phyloP scores from a whole-genome alignment of 2,113 vertebrate genomes.

The Seriola quinqueradiata region DNA sequence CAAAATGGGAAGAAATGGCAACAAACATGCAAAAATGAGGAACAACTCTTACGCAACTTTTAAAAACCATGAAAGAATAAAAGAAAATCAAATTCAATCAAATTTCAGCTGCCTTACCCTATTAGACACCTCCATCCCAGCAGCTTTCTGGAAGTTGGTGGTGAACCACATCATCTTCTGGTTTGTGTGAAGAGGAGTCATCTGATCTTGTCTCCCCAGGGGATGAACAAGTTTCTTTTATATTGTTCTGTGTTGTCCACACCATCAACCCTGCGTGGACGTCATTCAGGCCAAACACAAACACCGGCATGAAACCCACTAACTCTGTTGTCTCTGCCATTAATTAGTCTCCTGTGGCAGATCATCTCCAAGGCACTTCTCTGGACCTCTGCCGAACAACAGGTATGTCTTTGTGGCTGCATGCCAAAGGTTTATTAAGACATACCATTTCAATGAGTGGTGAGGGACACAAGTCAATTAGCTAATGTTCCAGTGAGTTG shows the following conservation, averaged over 20 bases:
- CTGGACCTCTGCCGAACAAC: slow-evolving; percentile 31
- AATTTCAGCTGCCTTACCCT: slow-evolving; percentile 57
- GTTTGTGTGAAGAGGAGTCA: slow-evolving; percentile 10
- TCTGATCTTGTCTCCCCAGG: slow-evolving; percentile 15
- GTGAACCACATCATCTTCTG: slow-evolving; percentile 60
- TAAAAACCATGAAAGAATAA: not conserved
- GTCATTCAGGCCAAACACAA: slow-evolving; percentile 49
- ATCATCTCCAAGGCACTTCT: slow-evolving; percentile 70
- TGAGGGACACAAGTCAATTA: slow-evolving; percentile 56
- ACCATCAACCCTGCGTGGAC: slow-evolving; percentile 12
- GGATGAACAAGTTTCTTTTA: slow-evolving; percentile 52
- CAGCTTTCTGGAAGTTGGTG: slow-evolving; percentile 40
- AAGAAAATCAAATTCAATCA: not conserved
- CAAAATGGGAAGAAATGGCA: not conserved
- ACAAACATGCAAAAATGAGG: no score
- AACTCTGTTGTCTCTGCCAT: slow-evolving; percentile 25
- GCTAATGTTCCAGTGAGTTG: slow-evolving; percentile 6
- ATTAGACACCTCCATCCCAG: slow-evolving; percentile 55
- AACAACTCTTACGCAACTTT: not conserved
- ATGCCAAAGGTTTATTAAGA: slow-evolving; percentile 47
- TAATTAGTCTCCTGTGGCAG: slow-evolving; percentile 62
- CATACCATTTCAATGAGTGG: slow-evolving; percentile 58
- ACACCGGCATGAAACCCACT: not conserved
- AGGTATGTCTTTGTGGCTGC: slow-evolving; percentile 61
- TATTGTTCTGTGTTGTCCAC: slow-evolving; percentile 32